These are phyloP conservation scores for Agrypnus murinus DNA, from an alignment of 2,888 invertebrate species.

Conservation along the genomic window DNA sequence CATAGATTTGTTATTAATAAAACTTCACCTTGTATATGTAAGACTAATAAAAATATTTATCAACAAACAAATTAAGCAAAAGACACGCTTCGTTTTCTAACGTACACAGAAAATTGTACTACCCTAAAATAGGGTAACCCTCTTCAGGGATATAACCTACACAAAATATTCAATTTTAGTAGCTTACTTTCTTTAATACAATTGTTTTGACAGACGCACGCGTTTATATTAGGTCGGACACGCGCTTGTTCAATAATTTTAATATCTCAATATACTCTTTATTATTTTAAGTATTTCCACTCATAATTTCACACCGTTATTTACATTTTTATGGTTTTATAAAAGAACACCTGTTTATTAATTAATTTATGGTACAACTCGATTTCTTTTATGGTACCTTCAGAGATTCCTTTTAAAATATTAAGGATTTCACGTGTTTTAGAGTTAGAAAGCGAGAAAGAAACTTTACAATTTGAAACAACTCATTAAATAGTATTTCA, in stretches of 20 bases:
- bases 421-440: conserved; percentile 35
- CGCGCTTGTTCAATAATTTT: conserved; percentile 27
- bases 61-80: conserved; percentile 32
- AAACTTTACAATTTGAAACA: conserved; percentile 24
- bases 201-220: conserved; percentile 31
- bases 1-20: conserved; percentile 38
- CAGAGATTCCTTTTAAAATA: conserved; percentile 36
- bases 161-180: conserved; percentile 23
- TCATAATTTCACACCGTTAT: conserved; percentile 34
- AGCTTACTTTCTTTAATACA: conserved; percentile 20
- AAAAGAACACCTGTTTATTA: conserved; percentile 47
- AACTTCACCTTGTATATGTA: conserved; percentile 22
- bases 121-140: conserved; percentile 19
- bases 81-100: conserved; percentile 21
- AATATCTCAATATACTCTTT: conserved; percentile 22
- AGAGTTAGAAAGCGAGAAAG: conserved; percentile 42
- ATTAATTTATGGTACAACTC: conserved; percentile 43
- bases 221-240: conserved; percentile 19
- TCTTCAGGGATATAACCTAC: neutral
- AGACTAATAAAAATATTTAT: conserved; percentile 38
- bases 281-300: conserved; percentile 39
- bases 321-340: conserved; percentile 46
- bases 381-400: conserved; percentile 36
- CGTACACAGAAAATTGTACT: conserved; percentile 32
- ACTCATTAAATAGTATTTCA: conserved; percentile 25